Conservation (phyloP, 2,797 vertebrate genomes). For the Pangasius djambal region DNA sequence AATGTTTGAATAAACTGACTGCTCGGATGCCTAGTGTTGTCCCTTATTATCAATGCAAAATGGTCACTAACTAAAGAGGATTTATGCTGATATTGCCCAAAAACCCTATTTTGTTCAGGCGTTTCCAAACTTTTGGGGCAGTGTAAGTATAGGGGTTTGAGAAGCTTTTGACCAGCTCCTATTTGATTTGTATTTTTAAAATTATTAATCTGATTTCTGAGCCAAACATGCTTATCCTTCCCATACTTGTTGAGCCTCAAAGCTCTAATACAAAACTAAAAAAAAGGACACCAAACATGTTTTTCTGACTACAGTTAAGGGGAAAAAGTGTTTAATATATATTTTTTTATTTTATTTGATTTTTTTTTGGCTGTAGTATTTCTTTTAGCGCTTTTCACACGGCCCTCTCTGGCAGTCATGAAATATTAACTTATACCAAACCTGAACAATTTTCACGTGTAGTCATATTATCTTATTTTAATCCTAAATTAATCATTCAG, state of each 20-base stretch:
- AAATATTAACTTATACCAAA: background rate
- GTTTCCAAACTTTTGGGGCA: too few species aligned
- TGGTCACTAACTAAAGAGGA: too few species aligned
- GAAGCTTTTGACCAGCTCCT: background rate
- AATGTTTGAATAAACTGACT: too few species aligned
- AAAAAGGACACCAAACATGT: background rate
- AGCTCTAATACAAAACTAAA: background rate
- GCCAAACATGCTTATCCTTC: background rate
- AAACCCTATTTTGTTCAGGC: too few species aligned
- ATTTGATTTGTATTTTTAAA: background rate
- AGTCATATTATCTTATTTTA: background rate
- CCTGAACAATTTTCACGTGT: background rate
- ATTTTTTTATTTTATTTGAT: background rate
- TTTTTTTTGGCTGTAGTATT: background rate
- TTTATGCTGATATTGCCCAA: too few species aligned
- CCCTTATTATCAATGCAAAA: too few species aligned
- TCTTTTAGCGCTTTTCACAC: background rate
- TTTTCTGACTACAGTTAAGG: background rate
- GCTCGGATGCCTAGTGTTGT: too few species aligned
- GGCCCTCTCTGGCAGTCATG: background rate
- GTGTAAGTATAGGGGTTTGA: too few species aligned
- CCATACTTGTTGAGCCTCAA: background rate
- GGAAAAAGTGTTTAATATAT: background rate
- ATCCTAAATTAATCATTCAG: background rate
- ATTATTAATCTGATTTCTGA: background rate